phyloP scores from a whole-genome alignment of 2,888 invertebrate species.

The Mythimna albipuncta region DNA sequence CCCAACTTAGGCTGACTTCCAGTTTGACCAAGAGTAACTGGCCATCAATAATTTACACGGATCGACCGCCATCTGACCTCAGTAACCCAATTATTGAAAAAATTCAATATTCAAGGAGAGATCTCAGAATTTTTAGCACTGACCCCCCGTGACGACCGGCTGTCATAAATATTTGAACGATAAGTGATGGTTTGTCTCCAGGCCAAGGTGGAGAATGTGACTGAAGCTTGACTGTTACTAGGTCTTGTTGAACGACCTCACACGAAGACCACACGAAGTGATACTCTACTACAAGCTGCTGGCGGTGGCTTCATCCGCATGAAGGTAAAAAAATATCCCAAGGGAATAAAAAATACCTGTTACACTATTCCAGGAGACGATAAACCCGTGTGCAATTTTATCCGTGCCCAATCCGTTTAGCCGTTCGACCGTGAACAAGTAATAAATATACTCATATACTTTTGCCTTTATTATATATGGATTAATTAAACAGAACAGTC shows the following conservation, averaged over 20 bases:
- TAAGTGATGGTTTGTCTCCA: neutral
- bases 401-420: too few relatives aligned
- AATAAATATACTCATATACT: too few relatives aligned
- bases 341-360: too few relatives aligned
- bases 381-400: too few relatives aligned
- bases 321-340: too few relatives aligned
- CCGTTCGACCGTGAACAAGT: too few relatives aligned
- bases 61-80: slow-evolving; percentile 9
- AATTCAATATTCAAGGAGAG: slow-evolving; percentile 18
- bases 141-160: neutral
- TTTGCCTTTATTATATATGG: too few relatives aligned
- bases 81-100: slow-evolving; percentile 29
- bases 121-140: slow-evolving; percentile 8
- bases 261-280: neutral
- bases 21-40: slow-evolving; percentile 4
- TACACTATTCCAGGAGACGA: too few relatives aligned
- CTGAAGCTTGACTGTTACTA: neutral
- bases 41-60: slow-evolving; percentile 18
- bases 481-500: too few relatives aligned
- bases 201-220: neutral
- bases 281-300: neutral
- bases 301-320: too few relatives aligned
- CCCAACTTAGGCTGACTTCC: neutral
- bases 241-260: neutral
- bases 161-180: slow-evolving; percentile 26